These are phyloP conservation scores for Physella acuta DNA, from an alignment of 1,140 invertebrate genomes.

Conservation along the genomic window DNA sequence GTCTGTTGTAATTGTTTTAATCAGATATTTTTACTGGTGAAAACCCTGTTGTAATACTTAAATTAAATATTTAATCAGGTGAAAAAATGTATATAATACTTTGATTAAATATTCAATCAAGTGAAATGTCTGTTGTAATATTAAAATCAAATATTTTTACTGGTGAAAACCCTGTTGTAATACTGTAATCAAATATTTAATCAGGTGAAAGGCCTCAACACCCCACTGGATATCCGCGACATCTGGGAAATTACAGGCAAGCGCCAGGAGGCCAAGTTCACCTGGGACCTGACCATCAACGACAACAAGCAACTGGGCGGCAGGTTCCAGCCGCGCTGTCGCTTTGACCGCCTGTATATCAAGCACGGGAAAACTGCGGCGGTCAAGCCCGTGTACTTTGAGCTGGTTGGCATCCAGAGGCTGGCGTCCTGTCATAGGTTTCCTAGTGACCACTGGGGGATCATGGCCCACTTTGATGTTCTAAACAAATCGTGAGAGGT, in stretches of 20 bases:
- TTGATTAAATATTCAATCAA: no score
- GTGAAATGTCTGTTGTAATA: no score
- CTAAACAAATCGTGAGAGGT: not conserved
- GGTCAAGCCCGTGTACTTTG: slow-evolving; percentile 64
- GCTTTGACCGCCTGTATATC: slow-evolving; percentile 68
- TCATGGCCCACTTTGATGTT: slow-evolving; percentile 60
- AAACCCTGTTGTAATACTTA: no score
- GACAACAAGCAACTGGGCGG: slow-evolving; percentile 59
- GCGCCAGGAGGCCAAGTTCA: slow-evolving; percentile 63
- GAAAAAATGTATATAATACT: no score
- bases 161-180: no score
- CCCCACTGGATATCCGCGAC: no score
- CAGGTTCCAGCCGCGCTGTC: slow-evolving; percentile 59
- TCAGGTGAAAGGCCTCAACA: no score
- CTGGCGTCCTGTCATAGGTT: slow-evolving; percentile 63
- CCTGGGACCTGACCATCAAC: slow-evolving; percentile 66
- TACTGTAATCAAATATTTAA: no score
- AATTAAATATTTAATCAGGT: no score
- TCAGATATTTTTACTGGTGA: no score
- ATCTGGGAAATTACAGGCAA: slow-evolving; percentile 65
- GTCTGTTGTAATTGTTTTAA: no score
- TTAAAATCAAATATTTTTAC: no score
- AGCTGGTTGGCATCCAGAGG: slow-evolving; percentile 66
- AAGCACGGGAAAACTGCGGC: slow-evolving; percentile 40
- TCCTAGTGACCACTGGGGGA: slow-evolving; percentile 69